Evolutionary conservation across 1,140 invertebrate species (phyloP).

Genomic region (Cryptotermes secundus): DNA sequence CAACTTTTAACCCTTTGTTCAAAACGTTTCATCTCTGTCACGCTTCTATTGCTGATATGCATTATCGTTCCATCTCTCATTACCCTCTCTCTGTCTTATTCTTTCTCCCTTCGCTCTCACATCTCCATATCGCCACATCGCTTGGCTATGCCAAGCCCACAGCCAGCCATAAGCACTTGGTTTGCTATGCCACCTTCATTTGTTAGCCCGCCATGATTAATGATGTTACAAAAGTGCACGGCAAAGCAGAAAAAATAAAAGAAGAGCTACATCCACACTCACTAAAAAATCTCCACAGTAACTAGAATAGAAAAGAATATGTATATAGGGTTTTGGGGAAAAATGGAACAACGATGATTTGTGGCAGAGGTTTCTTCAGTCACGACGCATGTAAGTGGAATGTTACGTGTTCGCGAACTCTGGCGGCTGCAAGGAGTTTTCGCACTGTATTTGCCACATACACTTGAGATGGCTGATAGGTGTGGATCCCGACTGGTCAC

Average conservation of each 20-base stretch:
- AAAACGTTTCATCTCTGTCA: slow-evolving; percentile 18
- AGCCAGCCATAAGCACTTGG: slow-evolving; percentile 7
- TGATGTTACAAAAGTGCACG: slow-evolving; percentile 29
- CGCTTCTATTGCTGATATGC: neutral
- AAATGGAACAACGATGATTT: neutral
- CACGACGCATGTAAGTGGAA: too few relatives aligned
- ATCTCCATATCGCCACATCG: slow-evolving; percentile 12
- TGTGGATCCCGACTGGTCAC: too few relatives aligned
- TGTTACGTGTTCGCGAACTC: too few relatives aligned
- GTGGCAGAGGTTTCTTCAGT: neutral
- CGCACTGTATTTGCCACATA: too few relatives aligned
- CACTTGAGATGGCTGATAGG: too few relatives aligned
- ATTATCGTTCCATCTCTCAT: neutral
- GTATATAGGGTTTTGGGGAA: neutral
- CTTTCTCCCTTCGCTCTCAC: neutral
- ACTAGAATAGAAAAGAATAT: slow-evolving; percentile 25
- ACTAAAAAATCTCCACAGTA: slow-evolving; percentile 25
- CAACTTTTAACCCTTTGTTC: slow-evolving; percentile 12
- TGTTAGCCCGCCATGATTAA: slow-evolving; percentile 27
- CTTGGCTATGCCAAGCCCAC: neutral
- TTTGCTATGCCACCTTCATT: slow-evolving; percentile 27
- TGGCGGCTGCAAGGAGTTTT: too few relatives aligned
- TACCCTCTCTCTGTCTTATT: neutral
- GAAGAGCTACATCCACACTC: neutral
- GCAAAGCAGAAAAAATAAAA: neutral